Percentiles rank a stretch among this genome's conserved stretches.
Evolutionary conservation across 2,888 invertebrate genomes (phyloP).

Genomic region (Eulithis testata): DNA sequence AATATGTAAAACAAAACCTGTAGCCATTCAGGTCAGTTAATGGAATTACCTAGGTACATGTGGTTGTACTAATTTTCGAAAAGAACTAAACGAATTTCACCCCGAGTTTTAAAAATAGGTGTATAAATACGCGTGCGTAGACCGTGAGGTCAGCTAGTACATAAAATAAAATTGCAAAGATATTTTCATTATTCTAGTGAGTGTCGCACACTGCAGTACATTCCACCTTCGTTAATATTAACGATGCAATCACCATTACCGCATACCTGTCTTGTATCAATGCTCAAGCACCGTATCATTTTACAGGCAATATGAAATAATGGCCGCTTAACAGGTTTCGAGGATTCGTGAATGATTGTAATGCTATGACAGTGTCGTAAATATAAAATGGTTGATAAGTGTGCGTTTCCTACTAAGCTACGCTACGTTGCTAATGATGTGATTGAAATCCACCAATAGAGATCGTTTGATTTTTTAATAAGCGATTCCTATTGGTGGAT

Average conservation of each 20-base stretch:
- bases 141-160: neutral
- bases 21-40: no score
- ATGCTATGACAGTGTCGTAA: slow-evolving; percentile 44
- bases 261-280: slow-evolving; percentile 24
- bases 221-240: slow-evolving; percentile 18
- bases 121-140: no score
- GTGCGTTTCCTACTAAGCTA: no score
- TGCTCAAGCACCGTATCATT: slow-evolving; percentile 48
- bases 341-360: slow-evolving; percentile 55
- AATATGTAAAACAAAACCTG: no score
- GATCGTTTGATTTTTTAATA: no score
- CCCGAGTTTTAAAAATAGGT: no score
- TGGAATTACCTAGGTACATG: no score
- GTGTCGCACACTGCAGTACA: neutral
- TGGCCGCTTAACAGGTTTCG: slow-evolving; percentile 48
- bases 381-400: slow-evolving; percentile 31
- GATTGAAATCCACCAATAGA: no score
- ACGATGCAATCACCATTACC: slow-evolving; percentile 22
- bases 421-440: no score
- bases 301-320: slow-evolving; percentile 55
- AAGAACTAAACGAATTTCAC: no score
- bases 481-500: no score
- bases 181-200: neutral
- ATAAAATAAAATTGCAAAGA: neutral
- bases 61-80: no score